Evolutionary conservation across 2,888 invertebrate genomes (phyloP).

Genomic region (Capitulum mitella): DNA sequence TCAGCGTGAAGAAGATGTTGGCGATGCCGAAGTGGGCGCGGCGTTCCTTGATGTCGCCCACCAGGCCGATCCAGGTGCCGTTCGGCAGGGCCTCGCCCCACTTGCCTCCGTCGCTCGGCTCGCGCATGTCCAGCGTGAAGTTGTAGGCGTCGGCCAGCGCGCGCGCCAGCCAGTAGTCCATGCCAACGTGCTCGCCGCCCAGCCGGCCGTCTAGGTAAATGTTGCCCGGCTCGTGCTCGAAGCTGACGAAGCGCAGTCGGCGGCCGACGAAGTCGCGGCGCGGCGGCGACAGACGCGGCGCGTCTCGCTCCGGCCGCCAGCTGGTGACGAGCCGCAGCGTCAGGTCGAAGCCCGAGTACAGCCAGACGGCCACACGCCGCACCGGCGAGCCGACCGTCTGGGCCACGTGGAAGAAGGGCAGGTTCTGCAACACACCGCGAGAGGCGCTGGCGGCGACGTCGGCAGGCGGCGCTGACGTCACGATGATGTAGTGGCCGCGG

Average conservation of each 20-base stretch:
- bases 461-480: neutral
- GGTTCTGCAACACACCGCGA: neutral
- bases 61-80: conserved; percentile 35
- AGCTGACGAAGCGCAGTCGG: conserved; percentile 30
- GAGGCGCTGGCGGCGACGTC: neutral
- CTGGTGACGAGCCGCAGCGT: neutral
- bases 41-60: conserved; percentile 32
- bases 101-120: conserved; percentile 33
- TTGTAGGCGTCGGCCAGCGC: conserved; percentile 30
- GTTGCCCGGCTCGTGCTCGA: conserved; percentile 32
- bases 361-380: neutral
- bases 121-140: conserved; percentile 31
- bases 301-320: neutral
- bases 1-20: conserved; percentile 33
- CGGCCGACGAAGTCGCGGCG: conserved; percentile 30
- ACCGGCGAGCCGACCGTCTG: neutral
- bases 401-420: conserved; percentile 3
- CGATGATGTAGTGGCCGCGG: neutral
- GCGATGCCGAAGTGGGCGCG: conserved; percentile 34
- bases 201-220: conserved; percentile 27
- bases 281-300: neutral
- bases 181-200: conserved; percentile 24
- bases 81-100: conserved; percentile 34
- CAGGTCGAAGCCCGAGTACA: neutral
- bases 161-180: conserved; percentile 31